Conservation (phyloP, 2,113 vertebrate species). For the Leucosticte australis region DNA sequence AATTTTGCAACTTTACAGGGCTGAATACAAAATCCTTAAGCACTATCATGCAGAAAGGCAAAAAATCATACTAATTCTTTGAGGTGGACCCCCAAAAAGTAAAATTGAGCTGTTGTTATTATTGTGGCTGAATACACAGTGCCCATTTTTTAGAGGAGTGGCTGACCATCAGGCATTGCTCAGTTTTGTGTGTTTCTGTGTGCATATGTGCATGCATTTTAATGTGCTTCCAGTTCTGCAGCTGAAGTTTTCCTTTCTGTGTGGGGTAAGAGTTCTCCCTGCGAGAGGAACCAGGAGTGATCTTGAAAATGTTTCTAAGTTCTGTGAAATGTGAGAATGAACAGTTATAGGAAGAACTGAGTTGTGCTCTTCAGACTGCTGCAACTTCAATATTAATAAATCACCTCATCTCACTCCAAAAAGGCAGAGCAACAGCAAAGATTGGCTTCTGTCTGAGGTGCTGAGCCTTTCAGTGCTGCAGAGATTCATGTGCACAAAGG, state of each 20-base stretch:
- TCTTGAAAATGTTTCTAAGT: background rate
- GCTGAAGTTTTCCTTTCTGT: background rate
- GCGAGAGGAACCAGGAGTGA: background rate
- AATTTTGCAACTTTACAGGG: background rate
- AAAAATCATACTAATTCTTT: background rate
- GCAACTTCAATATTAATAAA: background rate
- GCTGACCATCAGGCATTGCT: accelerated
- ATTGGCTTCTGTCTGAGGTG: background rate
- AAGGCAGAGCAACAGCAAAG: background rate
- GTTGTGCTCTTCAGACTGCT: background rate
- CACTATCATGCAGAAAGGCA: background rate
- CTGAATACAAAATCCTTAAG: background rate
- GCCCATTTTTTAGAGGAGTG: background rate
- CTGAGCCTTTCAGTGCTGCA: background rate
- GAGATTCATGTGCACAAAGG: background rate
- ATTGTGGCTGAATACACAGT: background rate
- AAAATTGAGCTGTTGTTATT: background rate
- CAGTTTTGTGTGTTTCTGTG: background rate
- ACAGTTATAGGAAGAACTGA: background rate
- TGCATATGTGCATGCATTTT: accelerated
- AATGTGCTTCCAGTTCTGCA: background rate
- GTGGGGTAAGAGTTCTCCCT: background rate
- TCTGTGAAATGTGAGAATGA: background rate
- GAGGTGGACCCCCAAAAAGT: background rate
- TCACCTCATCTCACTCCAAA: background rate